A percentile compares a stretch with the other conserved stretches of the same genome.
Evolutionary conservation across 2,888 invertebrate genomes (phyloP).

Genomic region (Conops quadrifasciatus): DNA sequence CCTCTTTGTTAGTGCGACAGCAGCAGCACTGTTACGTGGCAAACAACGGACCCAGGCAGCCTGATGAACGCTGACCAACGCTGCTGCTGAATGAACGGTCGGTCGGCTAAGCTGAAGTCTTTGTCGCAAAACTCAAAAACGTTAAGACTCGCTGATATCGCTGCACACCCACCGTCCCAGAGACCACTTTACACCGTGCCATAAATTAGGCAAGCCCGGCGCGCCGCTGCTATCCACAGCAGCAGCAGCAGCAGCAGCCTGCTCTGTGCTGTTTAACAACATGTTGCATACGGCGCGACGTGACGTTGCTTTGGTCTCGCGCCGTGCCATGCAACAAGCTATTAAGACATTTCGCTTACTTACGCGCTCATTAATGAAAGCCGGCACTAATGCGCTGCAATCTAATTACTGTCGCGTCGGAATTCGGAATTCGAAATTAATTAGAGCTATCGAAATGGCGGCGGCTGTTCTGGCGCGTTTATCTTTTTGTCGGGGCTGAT

Average conservation of each 20-base stretch:
- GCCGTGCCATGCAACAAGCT: slow-evolving; percentile 3
- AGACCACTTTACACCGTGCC: too few species aligned
- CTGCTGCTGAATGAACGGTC: too few species aligned
- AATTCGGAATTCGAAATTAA: slow-evolving; percentile 33
- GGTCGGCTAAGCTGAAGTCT: too few species aligned
- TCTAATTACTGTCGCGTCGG: slow-evolving; percentile 10
- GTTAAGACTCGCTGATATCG: too few species aligned
- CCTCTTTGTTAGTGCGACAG: background rate
- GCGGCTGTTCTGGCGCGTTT: too few species aligned
- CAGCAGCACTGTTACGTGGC: background rate
- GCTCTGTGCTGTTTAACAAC: background rate
- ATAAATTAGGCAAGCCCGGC: too few species aligned
- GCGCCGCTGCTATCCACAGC: too few species aligned
- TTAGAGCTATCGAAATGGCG: slow-evolving; percentile 10
- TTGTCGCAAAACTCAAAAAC: too few species aligned
- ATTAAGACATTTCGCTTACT: slow-evolving; percentile 19
- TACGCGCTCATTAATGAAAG: slow-evolving; percentile 27
- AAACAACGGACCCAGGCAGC: too few species aligned
- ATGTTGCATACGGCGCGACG: background rate
- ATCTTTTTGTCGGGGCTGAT: too few species aligned
- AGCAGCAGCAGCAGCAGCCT: background rate
- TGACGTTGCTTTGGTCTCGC: background rate
- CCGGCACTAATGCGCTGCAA: slow-evolving; percentile 25
- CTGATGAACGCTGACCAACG: too few species aligned
- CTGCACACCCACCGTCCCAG: too few species aligned